Base-by-base conservation (phyloP, 2,113 vertebrate genomes). In the Ibidorhyncha struthersii region DNA sequence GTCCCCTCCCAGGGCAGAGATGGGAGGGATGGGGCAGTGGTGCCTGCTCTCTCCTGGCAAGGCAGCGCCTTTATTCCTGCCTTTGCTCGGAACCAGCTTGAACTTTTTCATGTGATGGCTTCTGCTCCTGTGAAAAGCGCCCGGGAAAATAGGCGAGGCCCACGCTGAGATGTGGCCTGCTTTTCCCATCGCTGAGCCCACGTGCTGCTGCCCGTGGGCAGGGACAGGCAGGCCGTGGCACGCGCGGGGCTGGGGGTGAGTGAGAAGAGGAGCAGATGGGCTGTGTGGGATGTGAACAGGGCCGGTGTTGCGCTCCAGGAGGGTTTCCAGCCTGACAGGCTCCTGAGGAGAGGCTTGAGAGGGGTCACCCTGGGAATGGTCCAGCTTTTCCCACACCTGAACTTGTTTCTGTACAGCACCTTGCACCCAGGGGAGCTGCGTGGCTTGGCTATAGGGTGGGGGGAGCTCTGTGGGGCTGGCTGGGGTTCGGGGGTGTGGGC, bases 161-260 rank as follows among this genome's bases (percentile, higher is more conserved):
- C 95, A 97, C 82, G 93, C 97, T 97, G 97, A 93, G 97, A 96
- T 97, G 95, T 97, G 96, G 25, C 97, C 97, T 96, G 95, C 89
- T 97, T 97, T 96, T 58, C 81, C 89, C 58, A 0, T 52, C 9
- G 2, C 89, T 1, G 14, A 81, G 89, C 91, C 91, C 94, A 83
- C 2, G 74, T 94, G 94, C 84, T 3, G 8, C 58, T 70, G 95
- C 96, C 90, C 3, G 71, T 90, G 89, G 91, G 96, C 91, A 96
- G 94, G 65, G 86, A 87, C 89, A 72, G 50, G 73, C 76, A 83
- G 77, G 69, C 61, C 34, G 2, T 94, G 94, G 92, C 90, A 94
- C 36, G 4, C 11, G 6, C 55, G 2, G 89, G 86, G 63, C 81
- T 0, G 43, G 70, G 96, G 87, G 6, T 40, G 55, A 88, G 85